Evolutionary conservation across 2,797 vertebrate genomes (phyloP), one percentile per base, ranked within the genome.

Genomic region (Xenops minutus): DNA sequence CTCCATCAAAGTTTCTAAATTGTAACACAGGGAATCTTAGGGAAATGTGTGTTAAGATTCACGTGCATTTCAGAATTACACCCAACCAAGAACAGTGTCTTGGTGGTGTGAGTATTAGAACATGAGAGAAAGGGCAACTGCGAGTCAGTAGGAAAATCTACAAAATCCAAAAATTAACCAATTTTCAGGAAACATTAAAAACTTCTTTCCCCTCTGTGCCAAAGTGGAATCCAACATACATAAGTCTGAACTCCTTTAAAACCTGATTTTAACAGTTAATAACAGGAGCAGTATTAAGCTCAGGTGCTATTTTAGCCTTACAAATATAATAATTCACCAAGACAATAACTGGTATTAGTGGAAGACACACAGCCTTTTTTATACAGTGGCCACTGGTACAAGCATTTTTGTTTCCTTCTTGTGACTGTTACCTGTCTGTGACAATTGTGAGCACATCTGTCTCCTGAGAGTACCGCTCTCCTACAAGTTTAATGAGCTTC

Each of bases 401-500:
- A 8, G 5, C 34, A 16, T 27, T 69, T 88, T 62, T 79, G 36
- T 62, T 52, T 46, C 30, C 51, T 86, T 74, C 59, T 48, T 59
- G 79, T 71, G 83, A 79, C 64, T 8, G 16, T 97, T 97, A 99
- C 99, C 99, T 98, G 95, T 99, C 98, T 8, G 98, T 97, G 52
- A 32, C 98, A 97, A 99, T 98, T 89, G 98, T 98, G 79, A 99
- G 98, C 3, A 93, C 66, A 92, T 99, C 99, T 1, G 98, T 98
- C 6, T 98, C 94, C 96, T 92, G 96, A 96, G 98, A 98, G 97
- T 99, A 99, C 72, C 98, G 97, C 26, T 99, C 97, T 66, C 98
- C 98, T 19, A 98, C 98, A 10, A 99, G 98, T 96, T 99, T 99
- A 92, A 99, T 94, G 69, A 99, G 97, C 96, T 99, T 99, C 97